Base-by-base conservation (phyloP, 2,797 vertebrate species). In the Hypotaenidia philippensis region DNA sequence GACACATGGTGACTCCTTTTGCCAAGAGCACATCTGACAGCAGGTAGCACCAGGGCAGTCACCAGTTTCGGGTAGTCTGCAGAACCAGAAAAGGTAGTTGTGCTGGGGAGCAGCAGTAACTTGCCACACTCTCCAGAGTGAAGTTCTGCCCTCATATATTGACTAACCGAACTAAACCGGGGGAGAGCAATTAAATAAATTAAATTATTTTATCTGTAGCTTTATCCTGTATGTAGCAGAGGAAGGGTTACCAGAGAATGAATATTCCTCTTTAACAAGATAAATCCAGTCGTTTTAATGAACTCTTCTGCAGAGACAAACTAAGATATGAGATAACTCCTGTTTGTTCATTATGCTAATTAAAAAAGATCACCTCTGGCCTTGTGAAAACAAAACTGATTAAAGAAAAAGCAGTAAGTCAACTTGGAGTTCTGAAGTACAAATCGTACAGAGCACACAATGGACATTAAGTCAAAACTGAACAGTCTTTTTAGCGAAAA, bases 341-440 rank as follows among this genome's bases (percentile, higher is more conserved):
- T 89, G 79, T 96, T 96, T 97, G 83, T 87, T 97, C 95, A 85
- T 97, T 95, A 94, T 87, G 79, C 49, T 97, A 96, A 98, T 96
- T 96, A 60, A 92, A 96, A 97, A 96, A 57, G 44, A 86, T 14
- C n/a, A 94, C 78, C 61, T 90, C 90, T 91, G 82, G 45, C 41
- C 45, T 69, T 94, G 32, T 90, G 81, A 96, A 98, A 97, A 96
- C 79, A 97, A 92, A 97, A 82, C 34, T 89, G 83, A 97, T 95
- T 94, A 95, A 97, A 97, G 55, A 45, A 91, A 91, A 95, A 92
- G 25, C 41, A 91, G 32, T 81, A 89, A 97, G 63, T 84, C 86
- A 90, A 4, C 61, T 80, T 93, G 75, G 26, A 92, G 11, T 23
- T 63, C 20, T 85, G 66, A 95, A 92, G 45, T 77, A 87, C 64